A percentile compares a stretch with the other conserved stretches of the same genome.
These are phyloP conservation scores for Rostratula benghalensis DNA, from an alignment of 2,113 vertebrate species.

Conservation along the genomic window DNA sequence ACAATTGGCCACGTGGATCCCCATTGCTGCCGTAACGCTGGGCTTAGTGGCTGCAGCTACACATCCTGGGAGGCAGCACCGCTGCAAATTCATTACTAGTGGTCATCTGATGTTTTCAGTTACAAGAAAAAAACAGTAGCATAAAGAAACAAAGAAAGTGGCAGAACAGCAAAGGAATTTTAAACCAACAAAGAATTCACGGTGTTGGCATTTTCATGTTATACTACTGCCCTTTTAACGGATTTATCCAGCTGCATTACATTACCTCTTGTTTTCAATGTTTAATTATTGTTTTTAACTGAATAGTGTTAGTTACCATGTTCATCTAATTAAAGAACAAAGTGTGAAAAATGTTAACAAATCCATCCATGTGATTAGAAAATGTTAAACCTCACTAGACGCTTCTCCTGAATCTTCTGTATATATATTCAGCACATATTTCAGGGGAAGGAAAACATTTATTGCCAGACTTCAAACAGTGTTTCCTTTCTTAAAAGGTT, in stretches of 20 bases:
- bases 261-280: not conserved
- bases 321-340: not conserved
- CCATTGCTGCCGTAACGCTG: not conserved
- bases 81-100: not conserved
- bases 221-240: not conserved
- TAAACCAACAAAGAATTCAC: not conserved
- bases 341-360: not conserved
- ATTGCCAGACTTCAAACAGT: slow-evolving; percentile 14
- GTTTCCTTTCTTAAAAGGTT: slow-evolving; percentile 31
- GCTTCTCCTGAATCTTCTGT: not conserved
- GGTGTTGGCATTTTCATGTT: not conserved
- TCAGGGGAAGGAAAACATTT: slow-evolving; percentile 6
- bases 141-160: slow-evolving; percentile 38
- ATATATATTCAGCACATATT: not conserved
- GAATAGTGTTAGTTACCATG: not conserved
- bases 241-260: not conserved
- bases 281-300: not conserved
- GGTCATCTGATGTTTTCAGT: slow-evolving; percentile 50
- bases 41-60: slow-evolving; percentile 19
- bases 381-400: not conserved
- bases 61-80: not conserved
- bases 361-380: not conserved
- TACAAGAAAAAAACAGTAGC: slow-evolving; percentile 14
- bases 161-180: slow-evolving; percentile 32
- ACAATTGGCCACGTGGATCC: slow-evolving; percentile 26